Evolutionary conservation across 1,140 invertebrate genomes (phyloP).

Genomic region (Pseudomyrmex flavicornis): DNA sequence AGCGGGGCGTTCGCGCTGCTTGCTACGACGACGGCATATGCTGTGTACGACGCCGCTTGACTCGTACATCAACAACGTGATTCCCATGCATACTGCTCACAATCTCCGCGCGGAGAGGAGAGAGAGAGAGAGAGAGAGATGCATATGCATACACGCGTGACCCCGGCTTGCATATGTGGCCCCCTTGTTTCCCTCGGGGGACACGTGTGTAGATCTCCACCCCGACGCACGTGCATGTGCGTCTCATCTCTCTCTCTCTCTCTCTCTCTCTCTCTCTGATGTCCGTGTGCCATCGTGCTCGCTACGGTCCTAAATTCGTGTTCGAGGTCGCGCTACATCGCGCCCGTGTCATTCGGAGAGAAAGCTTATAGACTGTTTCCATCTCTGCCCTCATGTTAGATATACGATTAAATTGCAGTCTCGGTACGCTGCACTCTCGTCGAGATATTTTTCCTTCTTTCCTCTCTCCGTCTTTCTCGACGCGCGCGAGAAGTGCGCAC

Average conservation of each 20-base stretch:
- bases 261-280: no score
- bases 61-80: conserved; percentile 82
- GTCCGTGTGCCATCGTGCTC: background rate
- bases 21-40: conserved; percentile 71
- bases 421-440: background rate
- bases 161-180: conserved; percentile 27
- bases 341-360: conserved; percentile 22
- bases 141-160: conserved; percentile 48
- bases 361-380: background rate
- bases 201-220: conserved; percentile 29
- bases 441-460: no score
- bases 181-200: conserved; percentile 9
- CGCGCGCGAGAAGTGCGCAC: no score
- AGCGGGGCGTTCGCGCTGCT: background rate
- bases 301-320: conserved; percentile 24
- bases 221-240: conserved; percentile 12
- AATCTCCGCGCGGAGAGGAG: conserved; percentile 31
- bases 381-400: background rate
- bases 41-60: conserved; percentile 72
- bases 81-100: conserved; percentile 80
- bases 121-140: background rate
- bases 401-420: no score
- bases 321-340: conserved; percentile 51
- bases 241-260: background rate
- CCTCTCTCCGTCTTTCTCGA: no score